Evolutionary conservation across 2,113 vertebrate species (phyloP).

Genomic region (Tringa solitaria): DNA sequence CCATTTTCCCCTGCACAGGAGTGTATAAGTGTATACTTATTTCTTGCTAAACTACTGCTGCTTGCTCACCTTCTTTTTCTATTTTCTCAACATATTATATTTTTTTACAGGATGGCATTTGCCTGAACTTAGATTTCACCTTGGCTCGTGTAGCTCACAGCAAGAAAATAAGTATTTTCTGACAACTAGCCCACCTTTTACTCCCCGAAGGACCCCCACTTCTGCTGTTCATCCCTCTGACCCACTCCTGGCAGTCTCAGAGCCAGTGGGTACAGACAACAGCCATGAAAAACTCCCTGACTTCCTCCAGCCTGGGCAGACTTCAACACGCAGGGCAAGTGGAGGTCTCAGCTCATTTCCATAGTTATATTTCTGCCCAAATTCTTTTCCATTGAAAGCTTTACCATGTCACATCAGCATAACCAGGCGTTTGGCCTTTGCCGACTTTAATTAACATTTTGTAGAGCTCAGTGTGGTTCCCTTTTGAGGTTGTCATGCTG

Average conservation of each 20-base stretch:
- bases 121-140: neutral
- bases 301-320: neutral
- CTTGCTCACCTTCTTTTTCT: neutral
- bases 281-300: neutral
- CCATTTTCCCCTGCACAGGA: rapidly evolving
- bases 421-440: neutral
- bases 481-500: neutral
- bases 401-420: neutral
- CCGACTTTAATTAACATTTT: constrained; percentile 39
- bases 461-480: neutral
- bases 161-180: neutral
- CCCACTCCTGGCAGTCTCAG: neutral
- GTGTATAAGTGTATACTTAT: neutral
- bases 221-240: neutral
- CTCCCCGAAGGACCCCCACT: neutral
- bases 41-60: neutral
- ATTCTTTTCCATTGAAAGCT: constrained; percentile 15
- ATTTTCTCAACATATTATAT: neutral
- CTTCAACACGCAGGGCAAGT: neutral
- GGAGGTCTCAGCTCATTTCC: neutral
- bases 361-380: neutral
- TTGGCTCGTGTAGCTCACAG: neutral
- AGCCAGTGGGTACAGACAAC: neutral
- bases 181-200: neutral
- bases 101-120: neutral